Conservation (phyloP, 2,113 vertebrate species). For the Carlito syrichta region DNA sequence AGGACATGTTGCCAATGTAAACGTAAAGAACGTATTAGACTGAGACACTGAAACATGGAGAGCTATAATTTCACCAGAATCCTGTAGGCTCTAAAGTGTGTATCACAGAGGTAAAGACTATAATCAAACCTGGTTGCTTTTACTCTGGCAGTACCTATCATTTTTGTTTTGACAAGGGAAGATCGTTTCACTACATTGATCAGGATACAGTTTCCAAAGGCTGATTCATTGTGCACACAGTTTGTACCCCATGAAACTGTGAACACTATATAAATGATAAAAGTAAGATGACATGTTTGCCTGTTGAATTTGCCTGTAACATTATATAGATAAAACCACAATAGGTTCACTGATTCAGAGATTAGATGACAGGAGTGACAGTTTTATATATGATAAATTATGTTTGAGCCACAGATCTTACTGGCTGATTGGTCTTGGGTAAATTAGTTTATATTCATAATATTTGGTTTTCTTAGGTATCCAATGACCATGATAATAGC, state of each 20-base stretch:
- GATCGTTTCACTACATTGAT: constrained; percentile 18
- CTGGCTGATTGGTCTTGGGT: neutral
- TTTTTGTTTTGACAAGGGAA: constrained; percentile 62
- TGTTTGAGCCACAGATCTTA: neutral
- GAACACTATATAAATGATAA: neutral
- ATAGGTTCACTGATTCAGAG: neutral
- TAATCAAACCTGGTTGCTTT: constrained; percentile 62
- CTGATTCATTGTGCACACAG: neutral
- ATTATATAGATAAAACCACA: neutral
- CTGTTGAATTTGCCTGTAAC: neutral
- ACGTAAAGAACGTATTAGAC: constrained; percentile 43
- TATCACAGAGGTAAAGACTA: constrained; percentile 63
- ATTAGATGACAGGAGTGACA: neutral
- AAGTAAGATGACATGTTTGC: neutral
- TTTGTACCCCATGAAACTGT: neutral
- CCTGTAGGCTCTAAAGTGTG: constrained; percentile 51
- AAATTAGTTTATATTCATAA: constrained; percentile 1
- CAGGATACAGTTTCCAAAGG: constrained; percentile 4
- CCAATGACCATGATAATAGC: neutral
- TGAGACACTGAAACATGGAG: constrained; percentile 36
- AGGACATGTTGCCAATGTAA: constrained; percentile 12
- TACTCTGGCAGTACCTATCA: constrained; percentile 41
- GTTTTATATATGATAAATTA: neutral
- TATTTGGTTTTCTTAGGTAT: neutral
- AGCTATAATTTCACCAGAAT: constrained; percentile 53